Evolutionary conservation across 2,113 vertebrate species (phyloP).

Genomic region (Oenanthe oenanthe): DNA sequence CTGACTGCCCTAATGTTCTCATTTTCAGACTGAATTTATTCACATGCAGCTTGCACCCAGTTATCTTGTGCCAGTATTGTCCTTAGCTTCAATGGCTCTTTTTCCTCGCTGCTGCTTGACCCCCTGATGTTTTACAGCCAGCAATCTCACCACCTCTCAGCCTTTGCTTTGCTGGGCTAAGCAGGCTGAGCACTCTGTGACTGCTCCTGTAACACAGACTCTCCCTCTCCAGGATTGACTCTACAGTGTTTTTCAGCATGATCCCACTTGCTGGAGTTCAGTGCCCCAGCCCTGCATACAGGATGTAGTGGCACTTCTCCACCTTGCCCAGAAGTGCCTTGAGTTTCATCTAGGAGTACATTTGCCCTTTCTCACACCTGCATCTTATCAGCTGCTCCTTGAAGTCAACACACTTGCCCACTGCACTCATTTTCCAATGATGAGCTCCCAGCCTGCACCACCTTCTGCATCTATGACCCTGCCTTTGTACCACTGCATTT

Average conservation of each 20-base stretch:
- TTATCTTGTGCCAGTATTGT: neutral
- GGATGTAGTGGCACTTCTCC: neutral
- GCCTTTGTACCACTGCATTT: neutral
- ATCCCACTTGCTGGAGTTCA: neutral
- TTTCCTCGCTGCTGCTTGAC: neutral
- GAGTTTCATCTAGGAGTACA: neutral
- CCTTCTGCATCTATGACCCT: neutral
- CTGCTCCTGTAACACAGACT: neutral
- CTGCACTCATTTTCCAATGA: neutral
- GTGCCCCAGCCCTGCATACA: neutral
- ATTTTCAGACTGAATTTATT: conserved; percentile 27
- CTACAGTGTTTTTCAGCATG: neutral
- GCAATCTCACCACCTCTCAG: neutral
- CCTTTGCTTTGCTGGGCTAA: neutral
- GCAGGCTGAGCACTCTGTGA: neutral
- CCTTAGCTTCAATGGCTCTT: neutral
- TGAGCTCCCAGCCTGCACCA: neutral
- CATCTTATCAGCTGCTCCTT: neutral
- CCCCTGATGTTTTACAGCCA: neutral
- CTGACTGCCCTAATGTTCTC: neutral
- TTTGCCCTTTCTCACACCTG: neutral
- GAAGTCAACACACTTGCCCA: neutral
- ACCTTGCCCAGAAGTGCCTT: neutral
- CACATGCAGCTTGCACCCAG: neutral
- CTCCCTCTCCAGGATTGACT: neutral